A percentile compares a stretch with the other conserved stretches of the same genome.
Evolutionary conservation across 2,888 invertebrate species (phyloP).

Genomic region (Aleiodes leptofemur): DNA sequence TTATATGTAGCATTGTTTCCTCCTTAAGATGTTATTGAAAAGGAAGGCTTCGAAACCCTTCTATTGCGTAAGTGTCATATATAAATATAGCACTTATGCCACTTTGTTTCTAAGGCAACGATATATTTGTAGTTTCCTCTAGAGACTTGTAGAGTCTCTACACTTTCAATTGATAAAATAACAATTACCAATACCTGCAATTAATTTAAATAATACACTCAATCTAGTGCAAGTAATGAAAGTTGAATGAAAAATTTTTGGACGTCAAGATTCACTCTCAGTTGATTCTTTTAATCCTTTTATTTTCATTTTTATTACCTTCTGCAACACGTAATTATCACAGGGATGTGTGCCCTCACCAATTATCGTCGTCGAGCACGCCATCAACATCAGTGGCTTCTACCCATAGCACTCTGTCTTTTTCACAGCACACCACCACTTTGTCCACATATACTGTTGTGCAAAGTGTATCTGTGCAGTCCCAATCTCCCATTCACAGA

Average conservation of each 20-base stretch:
- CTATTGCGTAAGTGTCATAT: too few species aligned
- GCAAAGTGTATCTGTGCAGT: background rate
- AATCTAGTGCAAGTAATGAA: slow-evolving; percentile 11
- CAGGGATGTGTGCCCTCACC: slow-evolving; percentile 34
- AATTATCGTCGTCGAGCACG: slow-evolving; percentile 40
- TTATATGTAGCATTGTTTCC: too few species aligned
- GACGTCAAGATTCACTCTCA: slow-evolving; percentile 9
- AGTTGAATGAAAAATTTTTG: background rate
- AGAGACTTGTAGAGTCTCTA: too few species aligned
- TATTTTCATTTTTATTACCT: slow-evolving; percentile 12
- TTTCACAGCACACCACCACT: slow-evolving; percentile 25
- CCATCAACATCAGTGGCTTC: slow-evolving; percentile 37
- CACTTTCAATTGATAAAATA: background rate
- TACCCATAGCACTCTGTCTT: slow-evolving; percentile 40
- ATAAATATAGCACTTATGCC: too few species aligned
- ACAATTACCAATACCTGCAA: background rate
- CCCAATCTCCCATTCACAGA: slow-evolving; percentile 27
- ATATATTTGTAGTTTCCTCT: too few species aligned
- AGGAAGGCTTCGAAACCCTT: too few species aligned
- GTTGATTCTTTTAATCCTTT: background rate
- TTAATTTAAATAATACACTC: background rate
- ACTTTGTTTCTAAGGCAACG: too few species aligned
- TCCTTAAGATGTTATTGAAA: too few species aligned
- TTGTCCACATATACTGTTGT: slow-evolving; percentile 32
- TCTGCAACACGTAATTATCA: slow-evolving; percentile 18